These are phyloP conservation scores for Noctua comes DNA, from an alignment of 2,888 invertebrate genomes.

Conservation along the genomic window DNA sequence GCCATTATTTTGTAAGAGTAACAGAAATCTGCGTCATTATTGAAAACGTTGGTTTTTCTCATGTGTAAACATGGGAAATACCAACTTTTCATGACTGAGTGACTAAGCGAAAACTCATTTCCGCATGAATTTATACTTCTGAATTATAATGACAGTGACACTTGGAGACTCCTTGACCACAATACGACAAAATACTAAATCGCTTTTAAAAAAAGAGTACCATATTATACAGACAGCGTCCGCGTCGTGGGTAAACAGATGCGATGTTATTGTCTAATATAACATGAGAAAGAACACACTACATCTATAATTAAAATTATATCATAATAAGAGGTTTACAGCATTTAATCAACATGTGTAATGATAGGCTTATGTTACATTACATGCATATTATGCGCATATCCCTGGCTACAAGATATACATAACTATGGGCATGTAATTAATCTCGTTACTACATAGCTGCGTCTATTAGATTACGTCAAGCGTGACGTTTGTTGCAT, in stretches of 20 bases:
- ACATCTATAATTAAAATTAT: conserved; percentile 49
- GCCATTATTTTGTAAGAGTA: not conserved
- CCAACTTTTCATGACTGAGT: not conserved
- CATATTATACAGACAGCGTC: too few species aligned
- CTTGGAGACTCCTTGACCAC: not conserved
- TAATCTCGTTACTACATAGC: conserved; percentile 54
- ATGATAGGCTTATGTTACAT: conserved; percentile 45
- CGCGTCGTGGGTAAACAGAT: conserved; percentile 16
- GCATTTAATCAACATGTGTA: conserved; percentile 40
- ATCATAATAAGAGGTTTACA: conserved; percentile 46
- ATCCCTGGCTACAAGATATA: conserved; percentile 36
- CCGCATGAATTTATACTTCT: not conserved
- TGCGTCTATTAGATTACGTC: conserved; percentile 23
- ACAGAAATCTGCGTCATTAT: not conserved
- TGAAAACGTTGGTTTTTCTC: too few species aligned
- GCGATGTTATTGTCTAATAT: conserved; percentile 16
- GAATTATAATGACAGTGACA: not conserved
- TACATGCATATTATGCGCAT: conserved; percentile 38
- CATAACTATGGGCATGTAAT: conserved; percentile 42
- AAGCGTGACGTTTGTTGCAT: conserved; percentile 35
- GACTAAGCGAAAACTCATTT: not conserved
- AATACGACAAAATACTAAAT: not conserved
- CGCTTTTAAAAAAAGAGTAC: not conserved
- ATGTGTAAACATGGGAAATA: not conserved
- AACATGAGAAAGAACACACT: conserved; percentile 31